Evolutionary conservation across 2,113 vertebrate species (phyloP), one percentile per base, ranked within the genome.

Genomic region (Mastomys coucha): DNA sequence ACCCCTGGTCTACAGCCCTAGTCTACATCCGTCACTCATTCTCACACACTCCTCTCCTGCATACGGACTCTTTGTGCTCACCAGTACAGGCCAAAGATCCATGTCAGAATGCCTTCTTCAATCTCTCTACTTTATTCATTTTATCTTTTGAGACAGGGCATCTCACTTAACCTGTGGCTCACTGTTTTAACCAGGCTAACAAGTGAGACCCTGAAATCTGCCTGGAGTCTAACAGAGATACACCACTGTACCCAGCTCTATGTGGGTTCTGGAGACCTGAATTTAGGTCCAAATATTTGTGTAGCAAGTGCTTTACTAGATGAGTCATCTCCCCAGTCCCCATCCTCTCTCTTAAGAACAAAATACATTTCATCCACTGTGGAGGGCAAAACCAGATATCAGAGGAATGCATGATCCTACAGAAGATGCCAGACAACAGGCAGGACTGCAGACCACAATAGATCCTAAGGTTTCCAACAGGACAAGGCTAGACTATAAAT

Each of bases 401-500:
- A 53, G 58, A 86, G 36, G 63, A 75, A 67, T 12, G 26, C 3
- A 4, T 2, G 28, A n/a, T 58, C n/a, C 76, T 45, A 4, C 2
- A 56, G 58, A 76, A 82, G 80, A 73, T 45, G 16, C 53, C 1
- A 1, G 72, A 16, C 42, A 65, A 39, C 17, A 16, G 78, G 33
- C 1, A 73, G 36, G n/a, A 56, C 5, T 39, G 33, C 58, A 70
- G 51, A 26, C 60, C 28, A 10, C 3, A 2, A 33, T 36, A 88
- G 31, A 53, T 11, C n/a, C n/a, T 45, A 75, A 42, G 88, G 8
- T 13, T 9, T 60, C 26, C 78, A 8, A 33, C 31, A 63, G 36
- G 49, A 70, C 0, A 19, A 3, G 63, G 2, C 19, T 2, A 73
- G 3, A 17, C 19, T 14, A 16, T 22, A 53, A 49, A 4, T 2